Conservation (phyloP, 2,888 invertebrate genomes). For the Callyntrura sp. region DNA sequence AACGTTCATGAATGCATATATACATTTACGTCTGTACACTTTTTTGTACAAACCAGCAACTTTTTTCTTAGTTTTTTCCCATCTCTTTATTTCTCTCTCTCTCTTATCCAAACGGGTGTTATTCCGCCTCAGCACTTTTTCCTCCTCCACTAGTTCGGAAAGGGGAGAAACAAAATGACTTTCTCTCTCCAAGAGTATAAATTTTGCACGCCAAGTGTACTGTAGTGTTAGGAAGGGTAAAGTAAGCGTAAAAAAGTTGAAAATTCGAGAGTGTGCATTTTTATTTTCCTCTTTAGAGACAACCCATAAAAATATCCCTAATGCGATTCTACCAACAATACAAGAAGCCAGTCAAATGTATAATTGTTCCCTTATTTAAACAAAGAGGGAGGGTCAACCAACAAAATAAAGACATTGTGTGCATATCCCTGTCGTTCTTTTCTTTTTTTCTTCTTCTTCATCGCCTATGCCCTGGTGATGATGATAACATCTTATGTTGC, state of each 20-base stretch:
- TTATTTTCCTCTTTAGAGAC: conserved; percentile 15
- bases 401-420: neutral
- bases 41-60: conserved; percentile 38
- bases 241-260: conserved; percentile 40
- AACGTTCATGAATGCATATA: neutral
- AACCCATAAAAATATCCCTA: conserved; percentile 45
- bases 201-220: conserved; percentile 17
- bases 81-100: conserved; percentile 13
- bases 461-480: no score
- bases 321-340: conserved; percentile 71
- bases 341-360: neutral
- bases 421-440: neutral
- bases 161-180: conserved; percentile 59
- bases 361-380: conserved; percentile 7
- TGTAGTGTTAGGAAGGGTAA: conserved; percentile 38
- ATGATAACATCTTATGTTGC: conserved; percentile 39
- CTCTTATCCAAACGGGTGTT: conserved; percentile 61
- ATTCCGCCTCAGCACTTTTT: conserved; percentile 66
- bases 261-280: conserved; percentile 39
- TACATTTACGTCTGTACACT: neutral
- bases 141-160: conserved; percentile 35
- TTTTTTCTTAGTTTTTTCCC: neutral
- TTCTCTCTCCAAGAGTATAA: neutral
- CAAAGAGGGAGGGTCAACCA: conserved; percentile 2
- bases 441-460: neutral